Evolutionary conservation across 2,888 invertebrate genomes (phyloP).

Genomic region (Pseudococcus jackbeardsleyi): DNA sequence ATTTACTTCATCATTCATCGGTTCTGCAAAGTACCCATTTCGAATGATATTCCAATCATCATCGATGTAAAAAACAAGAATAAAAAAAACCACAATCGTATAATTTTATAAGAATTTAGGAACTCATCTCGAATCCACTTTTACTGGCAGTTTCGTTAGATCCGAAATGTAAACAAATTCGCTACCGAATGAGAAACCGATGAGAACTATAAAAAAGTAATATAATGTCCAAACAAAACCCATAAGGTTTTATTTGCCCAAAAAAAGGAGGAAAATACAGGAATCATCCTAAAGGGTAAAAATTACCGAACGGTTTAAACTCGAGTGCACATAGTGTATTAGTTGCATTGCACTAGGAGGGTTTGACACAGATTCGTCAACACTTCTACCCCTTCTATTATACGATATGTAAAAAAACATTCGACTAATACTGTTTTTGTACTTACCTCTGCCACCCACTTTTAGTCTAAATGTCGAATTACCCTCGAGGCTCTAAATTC

Average conservation of each 20-base stretch:
- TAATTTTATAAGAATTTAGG: background rate
- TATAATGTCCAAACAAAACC: slow-evolving; percentile 42
- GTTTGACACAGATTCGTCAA: slow-evolving; percentile 65
- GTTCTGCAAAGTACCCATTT: too few species aligned
- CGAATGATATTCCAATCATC: background rate
- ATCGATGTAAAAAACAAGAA: background rate
- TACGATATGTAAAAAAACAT: slow-evolving; percentile 57
- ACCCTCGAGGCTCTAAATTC: slow-evolving; percentile 53
- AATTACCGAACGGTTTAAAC: slow-evolving; percentile 61
- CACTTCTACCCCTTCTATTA: slow-evolving; percentile 61
- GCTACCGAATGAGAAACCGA: slow-evolving; percentile 10
- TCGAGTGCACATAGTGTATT: slow-evolving; percentile 56
- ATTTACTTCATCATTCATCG: too few species aligned
- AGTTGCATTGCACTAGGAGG: slow-evolving; percentile 55
- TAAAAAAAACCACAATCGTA: slow-evolving; percentile 14
- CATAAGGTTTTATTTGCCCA: slow-evolving; percentile 30
- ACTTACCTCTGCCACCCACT: slow-evolving; percentile 62
- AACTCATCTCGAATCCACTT: background rate
- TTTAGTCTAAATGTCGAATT: slow-evolving; percentile 64
- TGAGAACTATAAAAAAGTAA: slow-evolving; percentile 54
- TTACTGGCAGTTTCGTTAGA: background rate
- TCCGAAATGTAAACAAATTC: slow-evolving; percentile 34
- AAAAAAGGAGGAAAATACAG: slow-evolving; percentile 19
- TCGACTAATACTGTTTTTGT: slow-evolving; percentile 63
- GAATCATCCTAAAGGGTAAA: slow-evolving; percentile 57